These are phyloP conservation scores for Halichondria panicea DNA, from an alignment of 37 sponge, comb jelly and placozoan genomes.

Conservation along the genomic window DNA sequence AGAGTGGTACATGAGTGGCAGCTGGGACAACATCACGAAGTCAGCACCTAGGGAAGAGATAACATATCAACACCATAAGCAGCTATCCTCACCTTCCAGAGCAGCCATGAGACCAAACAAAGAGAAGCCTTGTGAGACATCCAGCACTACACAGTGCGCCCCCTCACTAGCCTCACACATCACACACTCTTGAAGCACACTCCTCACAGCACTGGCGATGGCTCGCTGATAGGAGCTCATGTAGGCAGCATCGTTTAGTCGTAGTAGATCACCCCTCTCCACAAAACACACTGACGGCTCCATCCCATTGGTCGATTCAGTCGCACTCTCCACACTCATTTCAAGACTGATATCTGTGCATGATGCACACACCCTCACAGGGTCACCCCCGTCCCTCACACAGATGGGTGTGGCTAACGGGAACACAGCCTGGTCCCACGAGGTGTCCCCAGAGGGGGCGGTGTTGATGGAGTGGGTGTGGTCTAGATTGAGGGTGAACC, in stretches of 20 bases:
- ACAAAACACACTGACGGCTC: constrained; percentile 13
- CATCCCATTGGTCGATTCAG: background rate
- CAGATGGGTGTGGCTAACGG: too few relatives aligned
- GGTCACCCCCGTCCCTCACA: constrained; percentile 21
- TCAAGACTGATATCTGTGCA: constrained; percentile 53
- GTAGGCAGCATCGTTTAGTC: constrained; percentile 48
- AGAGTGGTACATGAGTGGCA: constrained; percentile 6
- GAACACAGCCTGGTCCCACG: constrained; percentile 81
- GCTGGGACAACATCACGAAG: constrained; percentile 30
- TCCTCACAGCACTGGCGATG: background rate
- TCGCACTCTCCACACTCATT: constrained; percentile 18
- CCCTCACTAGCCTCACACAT: background rate
- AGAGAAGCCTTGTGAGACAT: constrained; percentile 40
- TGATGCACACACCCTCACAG: constrained; percentile 21
- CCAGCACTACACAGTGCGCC: constrained; percentile 33
- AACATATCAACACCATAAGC: background rate
- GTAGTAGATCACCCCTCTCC: constrained; percentile 39
- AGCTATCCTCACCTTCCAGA: constrained; percentile 6
- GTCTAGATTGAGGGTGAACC: constrained; percentile 67
- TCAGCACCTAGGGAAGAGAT: constrained; percentile 19
- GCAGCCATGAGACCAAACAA: constrained; percentile 54
- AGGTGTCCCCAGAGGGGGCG: constrained; percentile 39
- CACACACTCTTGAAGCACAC: background rate
- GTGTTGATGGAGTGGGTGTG: constrained; percentile 35
- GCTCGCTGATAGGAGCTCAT: constrained; percentile 18